Percentiles rank a stretch among this genome's conserved stretches.
Evolutionary conservation across 1,140 invertebrate species (phyloP).

Genomic region (Pararge aegeria): DNA sequence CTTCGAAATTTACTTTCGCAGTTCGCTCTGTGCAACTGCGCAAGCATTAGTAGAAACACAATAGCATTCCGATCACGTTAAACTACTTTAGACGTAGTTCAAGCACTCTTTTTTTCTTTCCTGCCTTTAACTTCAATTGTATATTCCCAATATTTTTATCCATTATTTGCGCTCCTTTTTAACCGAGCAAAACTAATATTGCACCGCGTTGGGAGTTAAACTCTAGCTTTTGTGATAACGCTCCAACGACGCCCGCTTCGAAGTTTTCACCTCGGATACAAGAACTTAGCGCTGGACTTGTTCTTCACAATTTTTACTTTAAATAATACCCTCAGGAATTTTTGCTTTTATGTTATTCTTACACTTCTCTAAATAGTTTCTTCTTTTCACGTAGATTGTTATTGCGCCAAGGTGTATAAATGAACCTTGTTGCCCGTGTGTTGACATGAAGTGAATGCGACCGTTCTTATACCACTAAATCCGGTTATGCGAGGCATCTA

Average conservation of each 20-base stretch:
- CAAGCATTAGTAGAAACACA: neutral
- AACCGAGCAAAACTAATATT: slow-evolving; percentile 12
- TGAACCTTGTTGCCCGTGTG: no score
- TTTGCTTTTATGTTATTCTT: no score
- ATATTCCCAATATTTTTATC: slow-evolving; percentile 20
- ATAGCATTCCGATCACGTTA: slow-evolving; percentile 39
- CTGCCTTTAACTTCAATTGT: slow-evolving; percentile 15
- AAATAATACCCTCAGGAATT: neutral
- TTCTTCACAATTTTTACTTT: neutral
- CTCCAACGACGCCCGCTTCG: slow-evolving; percentile 12
- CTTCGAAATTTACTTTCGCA: slow-evolving; percentile 14
- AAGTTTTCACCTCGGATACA: slow-evolving; percentile 15
- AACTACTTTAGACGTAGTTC: slow-evolving; percentile 30
- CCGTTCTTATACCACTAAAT: no score
- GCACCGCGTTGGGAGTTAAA: slow-evolving; percentile 10
- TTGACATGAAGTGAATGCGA: no score
- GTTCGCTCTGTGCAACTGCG: slow-evolving; percentile 6
- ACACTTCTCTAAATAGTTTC: no score
- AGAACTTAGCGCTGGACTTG: slow-evolving; percentile 11
- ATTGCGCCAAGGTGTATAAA: no score
- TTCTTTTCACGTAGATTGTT: no score
- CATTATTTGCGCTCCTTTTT: slow-evolving; percentile 6
- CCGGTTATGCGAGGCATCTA: no score
- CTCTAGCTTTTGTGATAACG: slow-evolving; percentile 21
- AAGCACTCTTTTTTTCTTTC: slow-evolving; percentile 41